Percentiles rank a stretch among this genome's conserved stretches.
Conservation (phyloP, 2,797 vertebrate species). For the Xyrichtys novacula region DNA sequence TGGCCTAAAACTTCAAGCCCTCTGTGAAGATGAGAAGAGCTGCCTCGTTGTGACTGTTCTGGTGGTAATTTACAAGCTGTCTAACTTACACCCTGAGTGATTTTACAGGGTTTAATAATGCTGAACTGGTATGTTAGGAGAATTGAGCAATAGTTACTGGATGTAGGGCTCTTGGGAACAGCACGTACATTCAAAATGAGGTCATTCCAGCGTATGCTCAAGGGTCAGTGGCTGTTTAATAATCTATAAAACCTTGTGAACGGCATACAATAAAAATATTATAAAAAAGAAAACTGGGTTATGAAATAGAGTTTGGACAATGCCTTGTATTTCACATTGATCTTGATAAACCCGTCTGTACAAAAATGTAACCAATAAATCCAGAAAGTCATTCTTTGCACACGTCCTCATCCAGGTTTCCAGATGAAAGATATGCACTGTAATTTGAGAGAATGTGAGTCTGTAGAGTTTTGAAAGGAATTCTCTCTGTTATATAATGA, state of each 20-base stretch:
- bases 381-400: slow-evolving; percentile 24
- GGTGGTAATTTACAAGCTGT: too few relatives aligned
- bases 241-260: background rate
- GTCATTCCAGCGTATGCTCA: background rate
- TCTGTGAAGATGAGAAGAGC: too few relatives aligned
- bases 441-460: slow-evolving; percentile 6
- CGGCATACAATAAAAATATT: background rate
- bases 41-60: too few relatives aligned
- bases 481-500: background rate
- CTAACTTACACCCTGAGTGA: too few relatives aligned
- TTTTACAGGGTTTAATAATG: background rate
- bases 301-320: slow-evolving; percentile 11
- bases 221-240: slow-evolving; percentile 7
- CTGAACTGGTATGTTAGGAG: background rate
- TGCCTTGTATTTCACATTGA: slow-evolving; percentile 15
- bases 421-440: slow-evolving; percentile 10
- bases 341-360: background rate
- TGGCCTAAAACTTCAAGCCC: too few relatives aligned
- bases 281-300: background rate
- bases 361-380: slow-evolving; percentile 33
- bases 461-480: background rate
- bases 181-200: background rate
- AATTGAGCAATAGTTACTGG: background rate
- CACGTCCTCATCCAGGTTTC: slow-evolving; percentile 19
- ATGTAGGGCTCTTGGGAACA: background rate